phyloP scores from a whole-genome alignment of 1,140 invertebrate species.

The Cyphomyrmex costatus region DNA sequence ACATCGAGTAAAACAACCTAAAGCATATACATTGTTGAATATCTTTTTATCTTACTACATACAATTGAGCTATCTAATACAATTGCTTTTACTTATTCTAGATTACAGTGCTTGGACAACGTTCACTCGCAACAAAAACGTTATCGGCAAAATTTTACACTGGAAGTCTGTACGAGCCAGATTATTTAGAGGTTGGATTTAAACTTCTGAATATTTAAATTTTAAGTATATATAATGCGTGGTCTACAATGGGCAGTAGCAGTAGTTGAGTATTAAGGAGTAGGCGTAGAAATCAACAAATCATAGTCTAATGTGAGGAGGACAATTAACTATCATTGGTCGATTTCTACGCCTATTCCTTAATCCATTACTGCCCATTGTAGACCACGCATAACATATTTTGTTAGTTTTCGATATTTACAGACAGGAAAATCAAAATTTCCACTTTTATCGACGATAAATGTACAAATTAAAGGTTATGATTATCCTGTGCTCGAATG shows the following conservation, averaged over 20 bases:
- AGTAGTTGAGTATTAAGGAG: no score
- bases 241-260: no score
- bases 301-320: no score
- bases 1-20: background rate
- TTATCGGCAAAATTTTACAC: conserved; percentile 64
- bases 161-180: conserved; percentile 86
- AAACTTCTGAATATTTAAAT: background rate
- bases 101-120: background rate
- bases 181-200: conserved; percentile 87
- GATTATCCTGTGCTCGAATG: conserved; percentile 93
- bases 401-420: conserved; percentile 68
- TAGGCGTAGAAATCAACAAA: no score
- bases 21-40: background rate
- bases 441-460: conserved; percentile 91
- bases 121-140: background rate
- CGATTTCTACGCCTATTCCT: no score
- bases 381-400: conserved; percentile 35
- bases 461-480: conserved; percentile 94
- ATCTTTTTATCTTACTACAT: conserved; percentile 20
- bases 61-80: conserved; percentile 3
- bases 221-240: no score
- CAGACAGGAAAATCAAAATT: conserved; percentile 90
- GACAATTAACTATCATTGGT: no score
- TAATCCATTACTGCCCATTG: no score
- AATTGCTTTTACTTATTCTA: conserved; percentile 43